Base-by-base conservation (phyloP, 2,797 vertebrate genomes). In the Bradypodion pumilum region DNA sequence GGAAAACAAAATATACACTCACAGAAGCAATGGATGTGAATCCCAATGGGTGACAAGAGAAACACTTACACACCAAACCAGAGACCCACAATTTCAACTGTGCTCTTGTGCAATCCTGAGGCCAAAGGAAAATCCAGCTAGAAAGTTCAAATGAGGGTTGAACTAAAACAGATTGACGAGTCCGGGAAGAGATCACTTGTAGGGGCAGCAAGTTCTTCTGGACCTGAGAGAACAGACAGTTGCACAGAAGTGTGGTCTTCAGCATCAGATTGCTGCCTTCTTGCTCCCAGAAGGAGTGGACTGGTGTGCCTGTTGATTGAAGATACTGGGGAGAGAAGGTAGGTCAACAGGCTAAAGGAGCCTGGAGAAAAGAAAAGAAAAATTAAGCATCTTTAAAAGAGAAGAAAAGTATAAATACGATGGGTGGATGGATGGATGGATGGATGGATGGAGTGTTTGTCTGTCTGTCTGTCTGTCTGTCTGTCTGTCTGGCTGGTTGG, bases 281-380 rank as follows among this genome's bases (percentile, higher is more conserved):
- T 19, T 32, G 13, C 70, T 65, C 63, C 80, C n/a, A 82, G 1
- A 29, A 74, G 21, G 42, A 63, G 49, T 9, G 42, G n/a, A 4
- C 42, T 35, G n/a, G 29, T 63, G 7, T 49, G 70, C 42, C 12
- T 42, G 23, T 63, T 59, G 2, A 19, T 15, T 8, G 12, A n/a
- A 27, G 37, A 4, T 16, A 23, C 42, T 19, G 7, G 1, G 1
- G 23, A 74, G n/a, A 82, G 40, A 13, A 49, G 42, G 21, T 82
- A 70, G 1, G 40, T 65, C n/a, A 82, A 25, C 42, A 82, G 60
- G 56, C 80, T 82, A 29, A 82, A 73, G 70, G 82, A 74, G 27
- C 80, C 80, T 82, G 59, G 0, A 9, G 23, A 60, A 13, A 37
- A 27, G 7, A 42, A 73, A 56, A 35, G 3, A 21, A 21, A 37